Base-by-base conservation (phyloP, 2,113 vertebrate species). In the Nipponia nippon region DNA sequence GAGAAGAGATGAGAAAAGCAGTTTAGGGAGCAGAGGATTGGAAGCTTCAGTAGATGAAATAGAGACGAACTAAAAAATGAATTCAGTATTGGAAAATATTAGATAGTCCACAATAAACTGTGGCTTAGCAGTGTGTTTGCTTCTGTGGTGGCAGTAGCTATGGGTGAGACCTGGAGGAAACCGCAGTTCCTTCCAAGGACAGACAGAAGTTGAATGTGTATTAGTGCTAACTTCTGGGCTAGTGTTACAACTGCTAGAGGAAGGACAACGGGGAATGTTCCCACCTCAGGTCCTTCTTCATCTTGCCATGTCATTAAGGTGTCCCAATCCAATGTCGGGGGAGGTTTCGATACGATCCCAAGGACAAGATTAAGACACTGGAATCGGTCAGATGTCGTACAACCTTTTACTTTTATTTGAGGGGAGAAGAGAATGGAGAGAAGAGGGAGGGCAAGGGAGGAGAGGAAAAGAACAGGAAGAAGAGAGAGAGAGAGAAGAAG, bases 181-280 rank as follows among this genome's bases (percentile, higher is more conserved):
- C 11, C 23, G 47, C 11, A 61, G 5, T 19, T 78, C 5, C 27
- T 87, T 58, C 67, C 18, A 81, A 65, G 18, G 49, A 55, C 21
- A 23, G n/a, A 42, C 10, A 69, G 49, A 52, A 69, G 19, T 23
- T 23, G 8, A 47, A 32, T 46, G 4, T 4, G 1, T 38, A 5
- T 21, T 19, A 44, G 17, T 14, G 16, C 7, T 72, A 34, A 34
- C 34, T 70, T 89, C 49, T 62, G 46, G 29, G 30, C 38, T 30
- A 30, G 4, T 3, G 1, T 38, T 75, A 36, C 2, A 12, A 9
- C 10, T 76, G 8, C 11, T 42, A 34, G 8, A 3, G 36, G 25
- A 87, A 78, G 7, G 29, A 38, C 32, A 90, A 26, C 2, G 17
- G 8, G 8, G 22, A 71, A 42, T 69, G 14, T 72, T 26, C 18